phyloP scores from a whole-genome alignment of 2,113 vertebrate genomes.

The Sturnira hondurensis region DNA sequence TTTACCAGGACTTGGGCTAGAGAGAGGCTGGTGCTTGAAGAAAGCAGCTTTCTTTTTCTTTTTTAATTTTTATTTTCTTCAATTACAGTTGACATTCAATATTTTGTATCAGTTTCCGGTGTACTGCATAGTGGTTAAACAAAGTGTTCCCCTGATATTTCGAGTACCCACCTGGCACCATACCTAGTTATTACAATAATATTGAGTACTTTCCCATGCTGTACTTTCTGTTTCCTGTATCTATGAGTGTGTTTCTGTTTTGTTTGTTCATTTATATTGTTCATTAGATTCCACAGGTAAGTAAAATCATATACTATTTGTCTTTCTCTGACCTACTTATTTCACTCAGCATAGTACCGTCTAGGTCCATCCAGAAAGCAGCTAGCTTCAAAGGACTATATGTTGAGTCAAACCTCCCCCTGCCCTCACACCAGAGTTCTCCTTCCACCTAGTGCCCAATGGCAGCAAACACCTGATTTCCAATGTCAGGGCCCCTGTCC shows the following conservation, averaged over 20 bases:
- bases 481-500: no score
- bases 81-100: neutral
- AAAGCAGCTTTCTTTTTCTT: neutral
- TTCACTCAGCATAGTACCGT: neutral
- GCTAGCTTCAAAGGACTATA: neutral
- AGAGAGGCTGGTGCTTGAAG: neutral
- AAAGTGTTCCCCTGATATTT: neutral
- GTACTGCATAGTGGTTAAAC: neutral
- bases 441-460: constrained; percentile 54
- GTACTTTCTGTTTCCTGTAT: neutral
- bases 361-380: neutral
- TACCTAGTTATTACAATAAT: neutral
- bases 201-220: neutral
- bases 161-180: neutral
- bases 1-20: neutral
- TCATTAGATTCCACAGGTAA: neutral
- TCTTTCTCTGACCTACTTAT: neutral
- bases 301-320: neutral
- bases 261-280: neutral
- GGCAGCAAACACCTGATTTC: neutral
- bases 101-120: neutral
- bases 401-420: neutral
- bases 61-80: neutral
- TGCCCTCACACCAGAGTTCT: neutral
- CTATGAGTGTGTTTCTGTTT: neutral